These are phyloP conservation scores for Yponomeuta evonymella DNA, from an alignment of 2,888 invertebrate species.

Conservation along the genomic window DNA sequence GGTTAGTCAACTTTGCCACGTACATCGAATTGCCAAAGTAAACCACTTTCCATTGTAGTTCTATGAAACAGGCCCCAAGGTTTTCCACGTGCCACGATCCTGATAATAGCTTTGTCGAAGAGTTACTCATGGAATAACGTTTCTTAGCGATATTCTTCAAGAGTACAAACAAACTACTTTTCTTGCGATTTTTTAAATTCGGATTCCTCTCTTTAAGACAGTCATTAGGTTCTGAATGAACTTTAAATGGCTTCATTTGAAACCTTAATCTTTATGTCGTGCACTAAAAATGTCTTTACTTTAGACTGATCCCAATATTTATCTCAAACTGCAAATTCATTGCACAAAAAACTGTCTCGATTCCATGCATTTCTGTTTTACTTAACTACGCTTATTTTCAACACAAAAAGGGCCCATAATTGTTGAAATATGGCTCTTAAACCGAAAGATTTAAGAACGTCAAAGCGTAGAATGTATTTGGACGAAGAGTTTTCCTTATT, in stretches of 20 bases:
- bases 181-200: background rate
- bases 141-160: too few relatives aligned
- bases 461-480: background rate
- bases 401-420: too few relatives aligned
- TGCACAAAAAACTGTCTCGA: background rate
- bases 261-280: background rate
- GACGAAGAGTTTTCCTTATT: slow-evolving; percentile 8
- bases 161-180: too few relatives aligned
- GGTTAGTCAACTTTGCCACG: too few relatives aligned
- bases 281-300: background rate
- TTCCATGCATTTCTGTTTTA: background rate
- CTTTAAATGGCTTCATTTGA: background rate
- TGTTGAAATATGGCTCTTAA: background rate
- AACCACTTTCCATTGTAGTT: too few relatives aligned
- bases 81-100: too few relatives aligned
- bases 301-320: background rate
- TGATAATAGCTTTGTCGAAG: too few relatives aligned
- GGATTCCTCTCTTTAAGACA: background rate
- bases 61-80: too few relatives aligned
- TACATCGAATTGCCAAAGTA: too few relatives aligned
- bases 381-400: background rate
- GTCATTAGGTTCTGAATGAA: background rate
- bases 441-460: background rate
- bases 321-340: background rate
- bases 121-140: too few relatives aligned